Percentiles rank a stretch among this genome's conserved stretches.
Evolutionary conservation across 2,113 vertebrate genomes (phyloP).

Genomic region (Larimichthys crocea): DNA sequence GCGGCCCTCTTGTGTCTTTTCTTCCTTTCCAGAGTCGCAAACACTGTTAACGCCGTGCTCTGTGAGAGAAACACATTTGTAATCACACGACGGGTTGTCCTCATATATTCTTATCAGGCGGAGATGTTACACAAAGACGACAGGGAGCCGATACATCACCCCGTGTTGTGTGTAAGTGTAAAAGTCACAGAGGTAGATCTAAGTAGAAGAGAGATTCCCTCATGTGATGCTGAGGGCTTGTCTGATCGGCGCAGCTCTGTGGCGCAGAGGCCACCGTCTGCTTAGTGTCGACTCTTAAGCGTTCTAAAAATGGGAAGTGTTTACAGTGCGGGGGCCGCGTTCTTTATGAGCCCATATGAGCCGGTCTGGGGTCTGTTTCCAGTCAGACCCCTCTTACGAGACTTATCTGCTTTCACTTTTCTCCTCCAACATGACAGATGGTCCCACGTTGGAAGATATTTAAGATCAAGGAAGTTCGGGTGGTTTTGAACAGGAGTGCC

Average conservation of each 20-base stretch:
- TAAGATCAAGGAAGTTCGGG: conserved; percentile 58
- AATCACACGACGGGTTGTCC: background rate
- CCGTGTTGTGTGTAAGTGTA: background rate
- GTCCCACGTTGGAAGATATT: conserved; percentile 22
- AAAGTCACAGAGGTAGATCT: conserved; percentile 14
- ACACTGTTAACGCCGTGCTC: background rate
- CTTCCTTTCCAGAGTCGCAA: background rate
- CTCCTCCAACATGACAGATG: conserved; percentile 62
- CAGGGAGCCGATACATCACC: background rate
- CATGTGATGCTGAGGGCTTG: no score
- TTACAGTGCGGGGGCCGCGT: conserved; percentile 59
- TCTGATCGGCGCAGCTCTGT: background rate
- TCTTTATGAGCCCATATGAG: conserved; percentile 60
- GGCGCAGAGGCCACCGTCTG: conserved; percentile 34
- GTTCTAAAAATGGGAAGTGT: conserved; percentile 69
- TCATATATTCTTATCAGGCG: conserved; percentile 24
- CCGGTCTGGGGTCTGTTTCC: conserved; percentile 67
- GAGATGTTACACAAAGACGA: conserved; percentile 4
- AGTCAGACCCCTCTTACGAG: conserved; percentile 61
- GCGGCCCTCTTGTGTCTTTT: background rate
- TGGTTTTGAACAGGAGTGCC: conserved; percentile 44
- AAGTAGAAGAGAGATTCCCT: conserved; percentile 4
- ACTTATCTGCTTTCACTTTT: conserved; percentile 71
- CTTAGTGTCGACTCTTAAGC: conserved; percentile 50
- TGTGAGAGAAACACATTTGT: conserved; percentile 2